These are phyloP conservation scores for Hydrozoanthus gracilis DNA, from an alignment of 92 coral and sea anemone genomes.

Conservation along the genomic window DNA sequence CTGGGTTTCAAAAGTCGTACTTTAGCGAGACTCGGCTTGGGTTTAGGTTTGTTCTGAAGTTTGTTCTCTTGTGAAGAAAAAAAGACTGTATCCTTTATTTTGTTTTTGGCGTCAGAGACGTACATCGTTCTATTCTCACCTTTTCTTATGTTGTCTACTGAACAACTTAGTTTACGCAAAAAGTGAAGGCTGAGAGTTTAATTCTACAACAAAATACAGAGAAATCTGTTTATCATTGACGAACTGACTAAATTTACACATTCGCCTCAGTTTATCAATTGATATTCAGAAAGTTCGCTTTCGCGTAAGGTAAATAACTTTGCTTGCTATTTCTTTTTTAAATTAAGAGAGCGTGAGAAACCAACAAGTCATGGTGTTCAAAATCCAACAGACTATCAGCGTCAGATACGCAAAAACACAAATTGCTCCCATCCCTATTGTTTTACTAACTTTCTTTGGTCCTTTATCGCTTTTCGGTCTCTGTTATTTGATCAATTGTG, in stretches of 20 bases:
- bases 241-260: constrained; percentile 17
- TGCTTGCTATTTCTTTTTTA: neutral
- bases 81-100: too few species aligned
- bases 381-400: neutral
- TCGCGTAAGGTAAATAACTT: neutral
- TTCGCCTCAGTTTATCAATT: neutral
- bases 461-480: neutral
- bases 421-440: neutral
- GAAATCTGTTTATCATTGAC: neutral
- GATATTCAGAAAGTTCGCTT: constrained; percentile 13
- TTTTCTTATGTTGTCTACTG: too few species aligned
- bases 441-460: neutral
- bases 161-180: neutral
- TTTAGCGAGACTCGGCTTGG: too few species aligned
- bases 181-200: neutral
- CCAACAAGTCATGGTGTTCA: too few species aligned
- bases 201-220: neutral
- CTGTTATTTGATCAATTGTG: neutral
- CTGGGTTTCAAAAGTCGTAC: too few species aligned
- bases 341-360: neutral
- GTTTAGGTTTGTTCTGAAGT: too few species aligned
- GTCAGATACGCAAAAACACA: neutral
- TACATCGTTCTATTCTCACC: too few species aligned
- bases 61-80: too few species aligned
- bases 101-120: too few species aligned